Evolutionary conservation across 2,888 invertebrate genomes (phyloP).

Genomic region (Tuberolachnus salignus): DNA sequence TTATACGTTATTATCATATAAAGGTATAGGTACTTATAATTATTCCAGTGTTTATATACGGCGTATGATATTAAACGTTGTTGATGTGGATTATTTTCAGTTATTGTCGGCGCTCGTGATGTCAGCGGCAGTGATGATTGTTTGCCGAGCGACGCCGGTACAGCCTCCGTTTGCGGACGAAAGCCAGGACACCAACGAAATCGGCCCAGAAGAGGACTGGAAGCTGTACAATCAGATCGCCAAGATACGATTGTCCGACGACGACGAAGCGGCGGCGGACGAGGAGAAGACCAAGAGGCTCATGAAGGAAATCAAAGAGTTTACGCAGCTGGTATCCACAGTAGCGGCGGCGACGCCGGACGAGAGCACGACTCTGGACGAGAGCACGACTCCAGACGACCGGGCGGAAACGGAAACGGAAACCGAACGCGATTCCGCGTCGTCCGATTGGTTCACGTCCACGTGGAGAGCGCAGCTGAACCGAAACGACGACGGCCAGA

Average conservation of each 20-base stretch:
- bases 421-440: conserved; percentile 5
- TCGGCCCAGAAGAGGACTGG: conserved; percentile 37
- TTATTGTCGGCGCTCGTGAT: background rate
- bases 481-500: background rate
- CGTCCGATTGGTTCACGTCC: conserved; percentile 23
- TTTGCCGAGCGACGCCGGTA: conserved; percentile 7
- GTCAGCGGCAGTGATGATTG: background rate
- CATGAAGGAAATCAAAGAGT: conserved; percentile 41
- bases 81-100: background rate
- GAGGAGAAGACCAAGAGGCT: conserved; percentile 7
- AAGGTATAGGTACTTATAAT: too few relatives aligned
- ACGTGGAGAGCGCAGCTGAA: conserved; percentile 17
- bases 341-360: background rate
- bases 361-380: background rate
- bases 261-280: too few relatives aligned
- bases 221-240: conserved; percentile 6
- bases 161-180: background rate
- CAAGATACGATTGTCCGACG: background rate
- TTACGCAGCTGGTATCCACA: background rate
- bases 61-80: background rate
- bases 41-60: too few relatives aligned
- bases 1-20: too few relatives aligned
- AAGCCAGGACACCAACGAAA: conserved; percentile 21
- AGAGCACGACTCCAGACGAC: background rate
- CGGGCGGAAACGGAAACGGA: background rate